These are phyloP conservation scores for Arctopsyche grandis DNA, from an alignment of 1,140 invertebrate genomes.

Conservation along the genomic window DNA sequence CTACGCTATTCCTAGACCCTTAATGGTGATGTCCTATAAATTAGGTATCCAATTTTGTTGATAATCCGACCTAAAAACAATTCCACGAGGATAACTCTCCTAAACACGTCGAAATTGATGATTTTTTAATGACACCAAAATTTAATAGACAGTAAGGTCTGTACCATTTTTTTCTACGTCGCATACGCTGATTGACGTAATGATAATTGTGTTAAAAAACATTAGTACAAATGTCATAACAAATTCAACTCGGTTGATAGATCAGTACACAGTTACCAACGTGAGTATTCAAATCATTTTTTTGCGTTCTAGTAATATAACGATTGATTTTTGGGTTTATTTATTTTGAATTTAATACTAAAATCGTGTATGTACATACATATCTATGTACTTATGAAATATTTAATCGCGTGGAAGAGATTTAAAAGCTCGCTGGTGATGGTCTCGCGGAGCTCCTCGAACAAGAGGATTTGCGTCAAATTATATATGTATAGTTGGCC, in stretches of 20 bases:
- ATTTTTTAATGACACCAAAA: conserved; percentile 1
- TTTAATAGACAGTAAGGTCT: too few species aligned
- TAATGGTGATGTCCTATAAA: conserved; percentile 47
- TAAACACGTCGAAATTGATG: conserved; percentile 11
- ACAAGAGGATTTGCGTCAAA: conserved; percentile 48
- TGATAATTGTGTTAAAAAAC: conserved; percentile 4
- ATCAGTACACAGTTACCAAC: background rate
- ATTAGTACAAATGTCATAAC: conserved; percentile 1
- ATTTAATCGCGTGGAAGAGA: conserved; percentile 9
- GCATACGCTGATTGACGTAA: background rate
- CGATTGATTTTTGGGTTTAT: conserved; percentile 15
- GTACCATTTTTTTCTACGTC: background rate
- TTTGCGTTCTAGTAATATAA: background rate
- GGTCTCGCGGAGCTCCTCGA: background rate
- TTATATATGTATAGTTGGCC: conserved; percentile 24
- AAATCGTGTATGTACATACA: too few species aligned
- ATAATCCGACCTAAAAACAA: conserved; percentile 21
- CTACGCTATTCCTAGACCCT: conserved; percentile 14
- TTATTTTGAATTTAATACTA: too few species aligned
- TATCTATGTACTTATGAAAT: too few species aligned
- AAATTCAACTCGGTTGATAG: background rate
- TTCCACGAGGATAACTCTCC: conserved; percentile 19
- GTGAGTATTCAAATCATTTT: background rate
- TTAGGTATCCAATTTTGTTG: conserved; percentile 40
- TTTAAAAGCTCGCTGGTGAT: conserved; percentile 12